These are phyloP conservation scores for Pelobates cultripes DNA, from an alignment of 2,797 vertebrate species.

Conservation along the genomic window DNA sequence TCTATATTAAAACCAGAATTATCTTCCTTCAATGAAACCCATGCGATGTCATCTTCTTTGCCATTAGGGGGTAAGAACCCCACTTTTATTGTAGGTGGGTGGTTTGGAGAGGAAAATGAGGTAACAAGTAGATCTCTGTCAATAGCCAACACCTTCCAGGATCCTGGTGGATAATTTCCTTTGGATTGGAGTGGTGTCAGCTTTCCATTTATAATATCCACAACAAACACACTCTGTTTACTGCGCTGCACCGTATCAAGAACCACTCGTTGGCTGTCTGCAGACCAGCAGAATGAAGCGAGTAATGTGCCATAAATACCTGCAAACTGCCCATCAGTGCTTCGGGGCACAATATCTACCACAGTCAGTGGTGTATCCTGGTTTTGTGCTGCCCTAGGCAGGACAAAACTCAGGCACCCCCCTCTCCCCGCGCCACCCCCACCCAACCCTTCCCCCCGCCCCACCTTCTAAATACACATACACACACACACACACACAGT, in stretches of 20 bases:
- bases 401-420: too few relatives aligned
- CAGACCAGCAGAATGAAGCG: constrained; percentile 88
- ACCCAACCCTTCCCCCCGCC: too few relatives aligned
- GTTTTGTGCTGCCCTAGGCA: too few relatives aligned
- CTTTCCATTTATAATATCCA: constrained; percentile 71
- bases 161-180: constrained; percentile 71
- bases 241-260: constrained; percentile 85
- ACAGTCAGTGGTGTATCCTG: too few relatives aligned
- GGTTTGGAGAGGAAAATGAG: constrained; percentile 87
- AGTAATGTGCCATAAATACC: constrained; percentile 86
- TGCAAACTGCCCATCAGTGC: constrained; percentile 85
- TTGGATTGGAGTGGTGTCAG: constrained; percentile 67
- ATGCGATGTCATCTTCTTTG: constrained; percentile 73
- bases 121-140: constrained; percentile 88
- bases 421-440: too few relatives aligned
- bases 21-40: constrained; percentile 88
- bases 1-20: constrained; percentile 76
- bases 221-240: constrained; percentile 77
- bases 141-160: constrained; percentile 87
- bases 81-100: constrained; percentile 85
- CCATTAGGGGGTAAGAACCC: constrained; percentile 83
- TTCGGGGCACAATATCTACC: constrained; percentile 83
- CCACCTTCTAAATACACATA: too few relatives aligned
- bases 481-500: too few relatives aligned
- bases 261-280: constrained; percentile 87